phyloP scores from a whole-genome alignment of 2,888 invertebrate species.

The Zygogramma bicolorata region DNA sequence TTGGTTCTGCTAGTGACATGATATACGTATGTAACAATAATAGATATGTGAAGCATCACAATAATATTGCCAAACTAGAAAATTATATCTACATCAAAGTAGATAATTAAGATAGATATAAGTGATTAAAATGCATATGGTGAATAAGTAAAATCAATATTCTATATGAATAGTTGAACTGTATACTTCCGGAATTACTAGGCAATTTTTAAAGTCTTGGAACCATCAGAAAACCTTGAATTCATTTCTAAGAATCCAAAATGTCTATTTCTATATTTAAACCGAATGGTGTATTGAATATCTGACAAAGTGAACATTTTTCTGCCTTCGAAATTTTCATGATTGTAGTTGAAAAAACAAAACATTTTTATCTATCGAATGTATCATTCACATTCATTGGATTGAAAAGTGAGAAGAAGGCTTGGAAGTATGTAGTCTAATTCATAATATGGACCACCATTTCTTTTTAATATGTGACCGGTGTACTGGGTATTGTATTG shows the following conservation, averaged over 20 bases:
- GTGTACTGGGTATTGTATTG: slow-evolving; percentile 28
- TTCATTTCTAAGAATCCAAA: too few relatives aligned
- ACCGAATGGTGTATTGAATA: too few relatives aligned
- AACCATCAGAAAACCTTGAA: too few relatives aligned
- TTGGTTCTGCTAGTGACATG: slow-evolving; percentile 15
- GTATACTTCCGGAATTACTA: not conserved
- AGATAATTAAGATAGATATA: slow-evolving; percentile 16
- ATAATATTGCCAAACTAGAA: slow-evolving; percentile 22
- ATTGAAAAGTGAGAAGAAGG: not conserved
- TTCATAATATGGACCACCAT: not conserved
- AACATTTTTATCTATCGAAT: too few relatives aligned
- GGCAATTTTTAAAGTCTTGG: too few relatives aligned
- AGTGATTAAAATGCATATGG: not conserved
- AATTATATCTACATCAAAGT: slow-evolving; percentile 1
- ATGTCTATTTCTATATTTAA: too few relatives aligned
- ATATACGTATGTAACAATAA: slow-evolving; percentile 15
- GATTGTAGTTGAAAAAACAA: too few relatives aligned
- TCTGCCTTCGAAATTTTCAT: too few relatives aligned
- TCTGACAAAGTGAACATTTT: too few relatives aligned
- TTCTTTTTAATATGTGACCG: not conserved
- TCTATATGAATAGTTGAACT: not conserved
- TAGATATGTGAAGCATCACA: slow-evolving; percentile 3
- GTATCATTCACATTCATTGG: not conserved
- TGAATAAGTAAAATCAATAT: too few relatives aligned
- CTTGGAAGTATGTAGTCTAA: not conserved